Evolutionary conservation across 1,140 invertebrate genomes (phyloP).

Genomic region (Battus philenor): DNA sequence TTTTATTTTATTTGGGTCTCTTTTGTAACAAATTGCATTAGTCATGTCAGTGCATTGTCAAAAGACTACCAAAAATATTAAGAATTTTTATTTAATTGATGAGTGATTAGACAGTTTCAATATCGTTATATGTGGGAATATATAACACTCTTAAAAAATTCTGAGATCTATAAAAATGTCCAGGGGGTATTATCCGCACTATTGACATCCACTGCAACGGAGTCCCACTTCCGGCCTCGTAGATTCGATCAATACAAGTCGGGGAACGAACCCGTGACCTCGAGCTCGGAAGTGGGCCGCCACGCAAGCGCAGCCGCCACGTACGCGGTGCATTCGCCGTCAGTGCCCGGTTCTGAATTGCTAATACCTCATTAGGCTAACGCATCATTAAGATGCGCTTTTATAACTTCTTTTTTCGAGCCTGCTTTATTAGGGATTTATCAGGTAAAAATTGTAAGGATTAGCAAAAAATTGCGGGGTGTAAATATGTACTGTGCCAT

Average conservation of each 20-base stretch:
- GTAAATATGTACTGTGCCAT: too few relatives aligned
- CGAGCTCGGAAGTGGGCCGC: constrained; percentile 56
- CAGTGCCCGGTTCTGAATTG: constrained; percentile 50
- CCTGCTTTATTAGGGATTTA: too few relatives aligned
- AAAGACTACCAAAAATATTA: too few relatives aligned
- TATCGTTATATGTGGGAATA: too few relatives aligned
- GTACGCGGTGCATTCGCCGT: constrained; percentile 46
- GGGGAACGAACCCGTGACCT: constrained; percentile 73
- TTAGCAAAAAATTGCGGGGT: too few relatives aligned
- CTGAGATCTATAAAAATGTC: too few relatives aligned
- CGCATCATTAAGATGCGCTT: constrained; percentile 1
- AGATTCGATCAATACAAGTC: constrained; percentile 61
- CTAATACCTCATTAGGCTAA: constrained; percentile 42
- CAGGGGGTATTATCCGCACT: constrained; percentile 36
- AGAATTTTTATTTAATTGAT: too few relatives aligned
- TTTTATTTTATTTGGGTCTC: too few relatives aligned
- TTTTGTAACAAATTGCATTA: neutral
- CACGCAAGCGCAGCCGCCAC: constrained; percentile 58
- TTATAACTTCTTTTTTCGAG: too few relatives aligned
- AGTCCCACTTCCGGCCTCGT: constrained; percentile 56
- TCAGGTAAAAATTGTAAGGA: too few relatives aligned
- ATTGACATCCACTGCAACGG: constrained; percentile 51
- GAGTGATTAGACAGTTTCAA: too few relatives aligned
- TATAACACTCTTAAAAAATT: too few relatives aligned
- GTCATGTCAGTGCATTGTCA: neutral